Conservation (phyloP, 2,888 invertebrate species). For the Drosophila pseudotalamancana region DNA sequence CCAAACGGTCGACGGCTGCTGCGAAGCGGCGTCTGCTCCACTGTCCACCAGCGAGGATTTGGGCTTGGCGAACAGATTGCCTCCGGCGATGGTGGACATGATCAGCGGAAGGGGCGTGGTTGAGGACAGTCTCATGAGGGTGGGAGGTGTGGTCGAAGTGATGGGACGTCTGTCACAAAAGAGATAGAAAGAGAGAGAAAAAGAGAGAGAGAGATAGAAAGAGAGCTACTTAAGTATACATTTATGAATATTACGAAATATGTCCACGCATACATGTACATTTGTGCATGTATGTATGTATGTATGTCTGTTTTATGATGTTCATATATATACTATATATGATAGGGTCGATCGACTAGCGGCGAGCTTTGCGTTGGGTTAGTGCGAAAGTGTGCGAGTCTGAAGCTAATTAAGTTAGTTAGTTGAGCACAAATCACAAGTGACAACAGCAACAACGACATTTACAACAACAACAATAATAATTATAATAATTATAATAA, state of each 20-base stretch:
- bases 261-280: too few species aligned
- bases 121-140: slow-evolving; percentile 55
- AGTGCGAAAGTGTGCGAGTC: slow-evolving; percentile 70
- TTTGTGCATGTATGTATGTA: not conserved
- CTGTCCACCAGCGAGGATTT: slow-evolving; percentile 46
- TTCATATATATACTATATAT: not conserved
- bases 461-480: slow-evolving; percentile 26
- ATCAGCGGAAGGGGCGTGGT: slow-evolving; percentile 80
- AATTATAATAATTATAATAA: too few species aligned
- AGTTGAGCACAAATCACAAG: slow-evolving; percentile 73
- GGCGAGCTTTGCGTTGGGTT: slow-evolving; percentile 52
- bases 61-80: slow-evolving; percentile 65
- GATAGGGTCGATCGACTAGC: slow-evolving; percentile 23
- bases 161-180: slow-evolving; percentile 81
- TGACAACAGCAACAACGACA: slow-evolving; percentile 54
- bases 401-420: slow-evolving; percentile 70
- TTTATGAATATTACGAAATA: too few species aligned
- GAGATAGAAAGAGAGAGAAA: not conserved
- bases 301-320: slow-evolving; percentile 1
- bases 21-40: slow-evolving; percentile 50
- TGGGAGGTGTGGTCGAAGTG: slow-evolving; percentile 79
- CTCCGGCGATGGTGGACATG: slow-evolving; percentile 71
- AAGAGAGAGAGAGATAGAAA: not conserved
- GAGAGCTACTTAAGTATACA: not conserved
- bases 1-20: slow-evolving; percentile 81